phyloP scores from a whole-genome alignment of 2,888 invertebrate genomes.

The Hypselothyrea guttata region DNA sequence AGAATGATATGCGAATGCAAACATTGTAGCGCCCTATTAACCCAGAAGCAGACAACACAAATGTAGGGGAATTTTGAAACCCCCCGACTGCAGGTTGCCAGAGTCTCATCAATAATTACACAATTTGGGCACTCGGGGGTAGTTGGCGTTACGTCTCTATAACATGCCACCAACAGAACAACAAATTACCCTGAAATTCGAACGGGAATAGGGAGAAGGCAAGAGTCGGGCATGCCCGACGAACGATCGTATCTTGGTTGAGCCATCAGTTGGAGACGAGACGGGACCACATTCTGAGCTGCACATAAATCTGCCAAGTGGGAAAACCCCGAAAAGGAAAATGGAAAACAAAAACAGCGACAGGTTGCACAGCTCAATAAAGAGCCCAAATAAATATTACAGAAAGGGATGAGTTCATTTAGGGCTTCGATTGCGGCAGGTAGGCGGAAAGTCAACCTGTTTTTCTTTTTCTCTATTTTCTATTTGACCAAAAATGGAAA shows the following conservation, averaged over 20 bases:
- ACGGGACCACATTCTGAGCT: slow-evolving; percentile 47
- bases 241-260: slow-evolving; percentile 55
- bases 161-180: slow-evolving; percentile 74
- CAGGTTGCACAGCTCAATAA: slow-evolving; percentile 71
- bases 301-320: slow-evolving; percentile 67
- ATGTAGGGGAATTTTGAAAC: slow-evolving; percentile 21
- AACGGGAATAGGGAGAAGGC: slow-evolving; percentile 26
- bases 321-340: slow-evolving; percentile 10
- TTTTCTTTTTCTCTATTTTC: slow-evolving; percentile 12
- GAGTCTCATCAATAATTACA: slow-evolving; percentile 30
- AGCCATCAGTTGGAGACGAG: slow-evolving; percentile 46
- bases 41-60: slow-evolving; percentile 11
- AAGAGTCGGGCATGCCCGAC: slow-evolving; percentile 14
- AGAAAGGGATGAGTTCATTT: slow-evolving; percentile 71
- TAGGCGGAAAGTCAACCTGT: slow-evolving; percentile 49
- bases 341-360: slow-evolving; percentile 47
- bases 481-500: slow-evolving; percentile 16
- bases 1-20: slow-evolving; percentile 30
- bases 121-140: slow-evolving; percentile 13
- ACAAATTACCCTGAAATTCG: slow-evolving; percentile 70
- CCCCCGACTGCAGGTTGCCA: slow-evolving; percentile 1
- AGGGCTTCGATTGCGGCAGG: slow-evolving; percentile 44
- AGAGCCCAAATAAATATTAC: slow-evolving; percentile 43
- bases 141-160: slow-evolving; percentile 67
- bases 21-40: slow-evolving; percentile 38